Evolutionary conservation across 1,140 invertebrate species (phyloP).

Genomic region (Pogonomyrmex californicus): DNA sequence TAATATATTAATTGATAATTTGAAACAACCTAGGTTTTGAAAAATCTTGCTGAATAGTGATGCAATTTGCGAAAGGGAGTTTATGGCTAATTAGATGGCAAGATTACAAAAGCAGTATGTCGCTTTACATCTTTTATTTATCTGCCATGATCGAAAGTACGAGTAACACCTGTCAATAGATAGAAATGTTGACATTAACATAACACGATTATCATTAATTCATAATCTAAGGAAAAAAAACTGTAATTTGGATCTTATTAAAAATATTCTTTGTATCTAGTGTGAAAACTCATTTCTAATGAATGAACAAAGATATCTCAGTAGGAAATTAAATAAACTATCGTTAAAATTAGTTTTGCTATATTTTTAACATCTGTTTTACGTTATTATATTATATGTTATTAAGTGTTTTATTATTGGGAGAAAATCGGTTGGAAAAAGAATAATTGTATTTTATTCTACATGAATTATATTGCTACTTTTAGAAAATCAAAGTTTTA

Average conservation of each 20-base stretch:
- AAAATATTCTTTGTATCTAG: not conserved
- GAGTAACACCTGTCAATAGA: slow-evolving; percentile 1
- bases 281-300: not conserved
- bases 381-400: not conserved
- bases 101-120: not conserved
- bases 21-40: not conserved
- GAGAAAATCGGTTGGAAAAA: not conserved
- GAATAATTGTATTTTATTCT: not conserved
- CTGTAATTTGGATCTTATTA: not conserved
- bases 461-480: not conserved
- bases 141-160: not conserved
- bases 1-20: not conserved
- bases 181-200: not conserved
- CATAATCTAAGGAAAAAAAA: not conserved
- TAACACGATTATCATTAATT: not conserved
- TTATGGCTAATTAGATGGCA: not conserved
- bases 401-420: too few species aligned
- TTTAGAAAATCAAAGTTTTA: not conserved
- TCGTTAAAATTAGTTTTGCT: not conserved
- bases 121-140: not conserved
- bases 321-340: not conserved
- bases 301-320: not conserved
- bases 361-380: not conserved
- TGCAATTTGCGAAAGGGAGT: not conserved
- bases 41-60: not conserved